Conservation (phyloP, 64 coral and sea anemone genomes). For the Acropora tenuis region DNA sequence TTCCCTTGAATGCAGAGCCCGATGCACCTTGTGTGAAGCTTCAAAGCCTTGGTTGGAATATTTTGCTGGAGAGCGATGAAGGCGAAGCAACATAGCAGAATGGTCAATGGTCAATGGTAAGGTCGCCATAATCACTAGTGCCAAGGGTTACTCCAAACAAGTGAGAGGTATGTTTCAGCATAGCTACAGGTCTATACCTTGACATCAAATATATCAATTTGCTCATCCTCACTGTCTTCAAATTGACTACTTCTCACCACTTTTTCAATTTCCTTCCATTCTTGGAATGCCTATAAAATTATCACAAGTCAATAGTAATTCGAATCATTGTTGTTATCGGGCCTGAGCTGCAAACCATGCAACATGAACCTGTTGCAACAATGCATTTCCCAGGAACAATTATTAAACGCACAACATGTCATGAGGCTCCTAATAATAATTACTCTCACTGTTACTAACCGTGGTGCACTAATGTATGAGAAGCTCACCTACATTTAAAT, state of each 20-base stretch:
- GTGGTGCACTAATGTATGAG: too few relatives aligned
- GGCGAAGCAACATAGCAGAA: conserved; percentile 39
- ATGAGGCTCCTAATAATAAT: too few relatives aligned
- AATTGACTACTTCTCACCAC: conserved; percentile 14
- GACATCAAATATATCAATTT: conserved; percentile 57
- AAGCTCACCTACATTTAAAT: too few relatives aligned
- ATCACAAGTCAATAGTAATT: background rate
- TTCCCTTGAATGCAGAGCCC: conserved; percentile 32
- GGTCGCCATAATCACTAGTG: conserved; percentile 52
- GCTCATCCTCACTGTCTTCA: conserved; percentile 35
- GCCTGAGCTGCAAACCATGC: background rate
- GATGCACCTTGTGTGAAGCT: conserved; percentile 46
- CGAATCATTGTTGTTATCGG: background rate
- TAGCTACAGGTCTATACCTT: conserved; percentile 10
- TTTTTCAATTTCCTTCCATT: conserved; percentile 43
- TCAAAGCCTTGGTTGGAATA: conserved; percentile 56
- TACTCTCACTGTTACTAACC: too few relatives aligned
- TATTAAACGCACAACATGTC: background rate
- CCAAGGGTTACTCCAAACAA: conserved; percentile 34
- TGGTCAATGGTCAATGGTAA: conserved; percentile 39
- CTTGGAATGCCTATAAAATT: conserved; percentile 12
- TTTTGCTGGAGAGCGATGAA: conserved; percentile 12
- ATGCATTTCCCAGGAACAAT: background rate
- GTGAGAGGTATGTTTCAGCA: background rate
- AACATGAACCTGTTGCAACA: background rate